Conservation (phyloP, 2,888 invertebrate species). For the Myopa testacea region DNA sequence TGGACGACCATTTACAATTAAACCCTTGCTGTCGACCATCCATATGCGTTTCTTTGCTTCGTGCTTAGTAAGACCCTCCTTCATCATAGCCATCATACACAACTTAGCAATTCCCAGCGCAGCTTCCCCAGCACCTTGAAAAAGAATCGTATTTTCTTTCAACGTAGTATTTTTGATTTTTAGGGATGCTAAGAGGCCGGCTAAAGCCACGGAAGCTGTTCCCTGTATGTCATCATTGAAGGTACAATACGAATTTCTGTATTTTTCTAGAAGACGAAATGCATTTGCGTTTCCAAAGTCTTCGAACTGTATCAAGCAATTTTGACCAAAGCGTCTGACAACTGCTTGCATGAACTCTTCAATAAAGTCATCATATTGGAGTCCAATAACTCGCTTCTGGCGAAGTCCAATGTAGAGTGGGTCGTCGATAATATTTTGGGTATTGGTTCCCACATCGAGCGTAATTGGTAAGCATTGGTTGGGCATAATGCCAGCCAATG, state of each 20-base stretch:
- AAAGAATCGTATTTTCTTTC: constrained; percentile 87
- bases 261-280: constrained; percentile 90
- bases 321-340: constrained; percentile 86
- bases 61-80: constrained; percentile 81
- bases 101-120: constrained; percentile 93
- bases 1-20: constrained; percentile 89
- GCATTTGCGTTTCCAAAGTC: constrained; percentile 99
- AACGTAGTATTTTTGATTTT: constrained; percentile 85
- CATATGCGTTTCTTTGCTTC: constrained; percentile 88
- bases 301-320: constrained; percentile 92
- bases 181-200: constrained; percentile 89
- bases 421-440: constrained; percentile 85
- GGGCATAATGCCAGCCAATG: constrained; percentile 96
- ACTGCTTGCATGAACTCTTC: constrained; percentile 98
- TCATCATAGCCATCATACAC: constrained; percentile 91
- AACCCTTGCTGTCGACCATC: constrained; percentile 96
- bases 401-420: constrained; percentile 94
- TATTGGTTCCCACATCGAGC: constrained; percentile 93
- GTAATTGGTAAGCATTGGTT: constrained; percentile 94
- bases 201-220: constrained; percentile 95
- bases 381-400: constrained; percentile 85
- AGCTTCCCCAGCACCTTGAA: constrained; percentile 98
- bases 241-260: constrained; percentile 89
- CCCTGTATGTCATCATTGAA: constrained; percentile 99
- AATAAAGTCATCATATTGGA: constrained; percentile 89